These are phyloP conservation scores for Hirtodrosophila confusa DNA, from an alignment of 2,888 invertebrate genomes.

Conservation along the genomic window DNA sequence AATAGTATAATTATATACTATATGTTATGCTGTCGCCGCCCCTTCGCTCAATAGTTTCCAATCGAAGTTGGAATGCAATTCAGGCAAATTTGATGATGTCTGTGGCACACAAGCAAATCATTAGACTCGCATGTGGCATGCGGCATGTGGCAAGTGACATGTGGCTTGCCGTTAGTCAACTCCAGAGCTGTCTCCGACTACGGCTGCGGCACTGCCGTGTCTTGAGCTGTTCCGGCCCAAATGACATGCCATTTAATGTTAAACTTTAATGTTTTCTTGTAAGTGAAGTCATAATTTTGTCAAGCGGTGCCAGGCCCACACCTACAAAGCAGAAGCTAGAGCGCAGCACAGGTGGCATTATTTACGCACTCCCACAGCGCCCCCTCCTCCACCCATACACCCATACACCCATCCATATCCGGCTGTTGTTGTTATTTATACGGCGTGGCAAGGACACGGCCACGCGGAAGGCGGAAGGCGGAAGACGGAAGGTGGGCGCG, in stretches of 20 bases:
- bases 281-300: constrained; percentile 68
- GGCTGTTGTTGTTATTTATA: constrained; percentile 69
- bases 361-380: constrained; percentile 60
- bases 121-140: constrained; percentile 10
- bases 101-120: constrained; percentile 13
- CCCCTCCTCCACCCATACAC: neutral
- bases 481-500: constrained; percentile 40
- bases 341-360: constrained; percentile 74
- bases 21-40: neutral
- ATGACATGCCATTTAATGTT: constrained; percentile 82
- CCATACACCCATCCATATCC: constrained; percentile 9
- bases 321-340: neutral
- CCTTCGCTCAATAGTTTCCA: constrained; percentile 42
- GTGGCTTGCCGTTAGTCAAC: constrained; percentile 61
- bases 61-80: constrained; percentile 71
- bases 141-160: constrained; percentile 55
- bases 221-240: constrained; percentile 65
- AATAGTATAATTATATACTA: constrained; percentile 29
- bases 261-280: constrained; percentile 76
- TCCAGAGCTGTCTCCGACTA: constrained; percentile 24
- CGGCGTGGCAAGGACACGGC: constrained; percentile 46
- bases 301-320: neutral
- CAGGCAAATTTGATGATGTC: constrained; percentile 68
- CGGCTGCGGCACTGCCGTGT: constrained; percentile 39
- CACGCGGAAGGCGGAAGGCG: neutral